Percentiles rank a stretch among this genome's conserved stretches.
Conservation (phyloP, 2,113 vertebrate species). For the Malurus cyaneus region DNA sequence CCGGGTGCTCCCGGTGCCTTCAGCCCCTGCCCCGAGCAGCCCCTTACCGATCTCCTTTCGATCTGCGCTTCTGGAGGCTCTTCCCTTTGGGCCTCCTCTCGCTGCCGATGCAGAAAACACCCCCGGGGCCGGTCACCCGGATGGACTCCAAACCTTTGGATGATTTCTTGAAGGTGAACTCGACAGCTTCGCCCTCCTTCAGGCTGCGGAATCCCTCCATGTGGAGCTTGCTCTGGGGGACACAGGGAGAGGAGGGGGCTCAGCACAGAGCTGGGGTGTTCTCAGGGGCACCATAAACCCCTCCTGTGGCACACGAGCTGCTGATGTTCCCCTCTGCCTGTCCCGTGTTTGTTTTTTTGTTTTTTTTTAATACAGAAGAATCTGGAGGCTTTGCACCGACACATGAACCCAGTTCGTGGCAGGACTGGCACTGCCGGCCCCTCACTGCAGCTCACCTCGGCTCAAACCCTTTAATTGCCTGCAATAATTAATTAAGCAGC, state of each 20-base stretch:
- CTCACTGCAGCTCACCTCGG: not conserved
- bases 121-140: constrained; percentile 88
- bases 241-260: not conserved
- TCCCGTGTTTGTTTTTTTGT: no score
- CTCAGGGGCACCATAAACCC: accelerated
- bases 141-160: constrained; percentile 94
- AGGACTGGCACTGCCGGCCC: not conserved
- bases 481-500: not conserved
- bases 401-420: accelerated
- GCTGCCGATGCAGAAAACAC: constrained; percentile 90
- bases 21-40: accelerated
- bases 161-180: constrained; percentile 97
- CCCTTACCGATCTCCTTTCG: constrained; percentile 91
- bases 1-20: not conserved
- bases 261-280: not conserved
- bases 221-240: constrained; percentile 91
- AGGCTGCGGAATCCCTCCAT: constrained; percentile 99
- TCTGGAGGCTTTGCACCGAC: not conserved
- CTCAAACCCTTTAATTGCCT: not conserved
- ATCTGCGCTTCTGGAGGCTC: constrained; percentile 89
- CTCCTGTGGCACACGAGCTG: accelerated
- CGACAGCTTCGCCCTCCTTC: constrained; percentile 93
- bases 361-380: not conserved
- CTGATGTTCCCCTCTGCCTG: accelerated
- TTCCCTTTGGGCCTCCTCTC: constrained; percentile 93